These are phyloP conservation scores for Anthophora plumipes DNA, from an alignment of 2,888 invertebrate genomes.

Conservation along the genomic window DNA sequence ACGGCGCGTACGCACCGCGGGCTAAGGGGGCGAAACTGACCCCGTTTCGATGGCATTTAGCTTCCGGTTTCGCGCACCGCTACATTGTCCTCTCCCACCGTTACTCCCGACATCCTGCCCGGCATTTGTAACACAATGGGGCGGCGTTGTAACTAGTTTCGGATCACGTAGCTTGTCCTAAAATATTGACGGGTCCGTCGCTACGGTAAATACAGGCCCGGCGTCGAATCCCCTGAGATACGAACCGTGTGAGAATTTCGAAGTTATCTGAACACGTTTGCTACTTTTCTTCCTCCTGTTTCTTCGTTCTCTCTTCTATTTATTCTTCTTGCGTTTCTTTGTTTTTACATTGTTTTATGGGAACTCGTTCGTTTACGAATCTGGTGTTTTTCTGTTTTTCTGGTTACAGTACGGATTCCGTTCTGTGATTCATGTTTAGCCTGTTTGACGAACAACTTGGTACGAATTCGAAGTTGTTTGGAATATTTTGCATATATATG, in stretches of 20 bases:
- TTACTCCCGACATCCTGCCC: slow-evolving; percentile 43
- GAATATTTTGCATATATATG: not conserved
- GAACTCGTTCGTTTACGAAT: too few species aligned
- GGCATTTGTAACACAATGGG: slow-evolving; percentile 58
- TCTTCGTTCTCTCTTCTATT: not conserved
- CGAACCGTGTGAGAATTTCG: slow-evolving; percentile 22
- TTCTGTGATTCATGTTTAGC: not conserved
- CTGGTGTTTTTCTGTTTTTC: not conserved
- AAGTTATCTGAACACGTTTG: slow-evolving; percentile 18
- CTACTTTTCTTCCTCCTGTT: not conserved
- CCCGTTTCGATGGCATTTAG: slow-evolving; percentile 74
- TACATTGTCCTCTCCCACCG: slow-evolving; percentile 45
- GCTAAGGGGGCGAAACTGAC: slow-evolving; percentile 66
- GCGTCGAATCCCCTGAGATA: slow-evolving; percentile 6
- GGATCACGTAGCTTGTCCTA: slow-evolving; percentile 60
- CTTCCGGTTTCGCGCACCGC: slow-evolving; percentile 73
- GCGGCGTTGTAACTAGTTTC: slow-evolving; percentile 48
- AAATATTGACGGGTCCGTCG: slow-evolving; percentile 56
- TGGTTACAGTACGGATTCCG: not conserved
- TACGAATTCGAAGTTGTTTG: not conserved
- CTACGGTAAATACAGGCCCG: slow-evolving; percentile 45
- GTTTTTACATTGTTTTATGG: not conserved
- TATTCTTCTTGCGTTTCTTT: not conserved
- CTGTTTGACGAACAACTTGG: not conserved
- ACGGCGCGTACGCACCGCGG: slow-evolving; percentile 63